Percentiles rank a stretch among this genome's conserved stretches.
Conservation (phyloP, 2,797 vertebrate genomes). For the Labroides dimidiatus region DNA sequence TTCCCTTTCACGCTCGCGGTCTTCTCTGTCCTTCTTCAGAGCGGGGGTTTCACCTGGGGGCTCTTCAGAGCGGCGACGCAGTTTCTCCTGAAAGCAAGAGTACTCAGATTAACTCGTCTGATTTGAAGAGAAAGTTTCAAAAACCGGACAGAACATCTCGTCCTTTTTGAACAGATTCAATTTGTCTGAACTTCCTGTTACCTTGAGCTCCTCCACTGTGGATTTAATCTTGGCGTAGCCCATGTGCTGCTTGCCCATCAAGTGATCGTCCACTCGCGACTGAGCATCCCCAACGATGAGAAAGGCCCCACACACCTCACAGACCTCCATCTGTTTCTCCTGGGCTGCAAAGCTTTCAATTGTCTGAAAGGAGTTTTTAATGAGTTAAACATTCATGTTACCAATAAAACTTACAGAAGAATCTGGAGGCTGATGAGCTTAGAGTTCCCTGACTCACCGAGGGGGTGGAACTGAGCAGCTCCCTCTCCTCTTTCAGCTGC, state of each 20-base stretch:
- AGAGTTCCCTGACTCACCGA: constrained; percentile 81
- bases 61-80: constrained; percentile 88
- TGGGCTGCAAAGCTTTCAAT: constrained; percentile 99
- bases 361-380: constrained; percentile 80
- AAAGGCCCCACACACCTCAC: constrained; percentile 98
- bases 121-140: too few species aligned
- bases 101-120: not conserved
- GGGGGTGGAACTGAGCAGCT: constrained; percentile 93
- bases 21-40: constrained; percentile 88
- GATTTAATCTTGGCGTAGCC: constrained; percentile 99
- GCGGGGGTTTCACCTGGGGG: constrained; percentile 90
- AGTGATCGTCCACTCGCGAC: constrained; percentile 97
- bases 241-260: constrained; percentile 99
- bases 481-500: constrained; percentile 97
- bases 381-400: not conserved
- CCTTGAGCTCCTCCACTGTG: constrained; percentile 99
- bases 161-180: too few species aligned
- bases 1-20: constrained; percentile 78
- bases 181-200: constrained; percentile 55
- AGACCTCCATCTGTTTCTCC: constrained; percentile 99
- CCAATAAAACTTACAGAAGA: not conserved
- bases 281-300: constrained; percentile 98
- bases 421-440: constrained; percentile 4
- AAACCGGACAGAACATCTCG: too few species aligned
- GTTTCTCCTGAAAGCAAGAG: constrained; percentile 81